phyloP scores from a whole-genome alignment of 1,140 invertebrate species.

The Thaumatotibia leucotreta region DNA sequence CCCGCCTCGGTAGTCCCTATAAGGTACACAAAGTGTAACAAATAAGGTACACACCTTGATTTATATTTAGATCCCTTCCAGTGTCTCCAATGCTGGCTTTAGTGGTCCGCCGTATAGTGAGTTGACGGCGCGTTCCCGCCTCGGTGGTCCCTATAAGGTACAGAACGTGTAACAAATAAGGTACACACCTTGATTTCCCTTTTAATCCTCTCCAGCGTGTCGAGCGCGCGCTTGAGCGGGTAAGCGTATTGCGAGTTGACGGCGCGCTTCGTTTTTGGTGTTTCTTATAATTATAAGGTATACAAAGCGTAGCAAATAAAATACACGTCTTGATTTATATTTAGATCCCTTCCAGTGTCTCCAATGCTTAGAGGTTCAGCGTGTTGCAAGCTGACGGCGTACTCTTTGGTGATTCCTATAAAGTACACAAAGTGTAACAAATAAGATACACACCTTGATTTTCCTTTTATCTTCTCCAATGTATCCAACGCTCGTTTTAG shows the following conservation, averaged over 20 bases:
- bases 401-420: slow-evolving; percentile 49
- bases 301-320: not conserved
- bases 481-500: slow-evolving; percentile 43
- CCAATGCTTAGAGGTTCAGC: no score
- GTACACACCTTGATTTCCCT: slow-evolving; percentile 50
- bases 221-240: slow-evolving; percentile 43
- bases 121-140: no score
- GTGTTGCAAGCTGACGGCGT: slow-evolving; percentile 16
- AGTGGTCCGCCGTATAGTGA: no score
- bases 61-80: no score
- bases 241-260: slow-evolving; percentile 23
- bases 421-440: no score
- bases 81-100: no score
- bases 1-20: slow-evolving; percentile 29
- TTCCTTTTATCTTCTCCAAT: slow-evolving; percentile 53
- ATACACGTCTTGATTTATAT: not conserved
- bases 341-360: no score
- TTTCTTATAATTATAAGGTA: no score
- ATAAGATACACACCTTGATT: slow-evolving; percentile 46
- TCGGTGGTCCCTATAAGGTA: not conserved
- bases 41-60: no score
- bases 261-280: slow-evolving; percentile 28
- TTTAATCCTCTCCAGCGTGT: slow-evolving; percentile 52
- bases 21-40: no score
- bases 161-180: not conserved